Evolutionary conservation across 2,113 vertebrate species (phyloP).

Genomic region (Myrmecophaga tridactyla): DNA sequence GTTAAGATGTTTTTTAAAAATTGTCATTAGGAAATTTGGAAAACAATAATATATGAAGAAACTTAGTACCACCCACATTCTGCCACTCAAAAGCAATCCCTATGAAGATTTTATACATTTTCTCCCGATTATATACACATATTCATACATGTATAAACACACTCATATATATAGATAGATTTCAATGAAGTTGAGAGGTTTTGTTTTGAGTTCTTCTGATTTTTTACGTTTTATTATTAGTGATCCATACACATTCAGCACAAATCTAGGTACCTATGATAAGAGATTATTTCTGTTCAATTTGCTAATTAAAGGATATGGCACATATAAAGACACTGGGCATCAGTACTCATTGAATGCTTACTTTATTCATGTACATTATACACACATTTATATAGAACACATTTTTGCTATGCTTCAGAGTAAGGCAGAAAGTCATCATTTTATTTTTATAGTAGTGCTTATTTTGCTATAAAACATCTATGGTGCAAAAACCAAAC

Average conservation of each 20-base stretch:
- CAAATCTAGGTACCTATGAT: background rate
- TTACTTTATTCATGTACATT: background rate
- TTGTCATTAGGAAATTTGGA: background rate
- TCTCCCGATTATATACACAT: background rate
- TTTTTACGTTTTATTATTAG: background rate
- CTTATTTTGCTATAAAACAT: background rate
- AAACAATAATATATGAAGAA: slow-evolving; percentile 7
- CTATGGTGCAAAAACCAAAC: background rate
- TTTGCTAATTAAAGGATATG: background rate
- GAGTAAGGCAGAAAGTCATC: background rate
- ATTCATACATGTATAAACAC: background rate
- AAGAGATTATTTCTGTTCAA: slow-evolving; percentile 15
- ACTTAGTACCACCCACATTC: background rate
- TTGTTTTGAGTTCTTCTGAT: background rate
- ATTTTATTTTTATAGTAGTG: background rate
- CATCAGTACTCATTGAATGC: background rate
- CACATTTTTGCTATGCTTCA: background rate
- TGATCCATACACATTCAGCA: background rate
- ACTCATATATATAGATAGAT: background rate
- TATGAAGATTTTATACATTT: slow-evolving; percentile 6
- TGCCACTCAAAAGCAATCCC: background rate
- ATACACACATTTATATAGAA: background rate
- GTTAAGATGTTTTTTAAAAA: background rate
- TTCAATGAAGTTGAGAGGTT: background rate
- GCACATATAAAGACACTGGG: background rate